A percentile compares a stretch with the other conserved stretches of the same genome.
Evolutionary conservation across 1,140 invertebrate species (phyloP).

Genomic region (Eciton burchellii): DNA sequence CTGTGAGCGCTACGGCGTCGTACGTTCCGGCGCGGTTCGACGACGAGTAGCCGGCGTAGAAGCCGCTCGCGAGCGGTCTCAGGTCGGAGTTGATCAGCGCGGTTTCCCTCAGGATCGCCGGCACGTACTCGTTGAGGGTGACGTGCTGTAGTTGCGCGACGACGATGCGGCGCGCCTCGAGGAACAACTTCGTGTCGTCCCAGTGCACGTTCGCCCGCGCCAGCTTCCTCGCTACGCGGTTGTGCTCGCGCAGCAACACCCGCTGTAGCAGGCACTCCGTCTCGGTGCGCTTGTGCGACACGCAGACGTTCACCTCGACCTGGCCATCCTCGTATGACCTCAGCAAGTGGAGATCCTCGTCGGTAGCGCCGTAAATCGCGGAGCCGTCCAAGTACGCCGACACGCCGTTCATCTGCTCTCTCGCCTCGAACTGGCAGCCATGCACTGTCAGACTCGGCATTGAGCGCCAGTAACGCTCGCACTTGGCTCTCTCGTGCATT

Average conservation of each 20-base stretch:
- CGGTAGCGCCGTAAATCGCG: slow-evolving; percentile 93
- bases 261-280: slow-evolving; percentile 89
- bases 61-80: slow-evolving; percentile 88
- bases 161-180: slow-evolving; percentile 92
- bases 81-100: slow-evolving; percentile 89
- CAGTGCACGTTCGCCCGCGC: slow-evolving; percentile 92
- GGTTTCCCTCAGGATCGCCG: slow-evolving; percentile 91
- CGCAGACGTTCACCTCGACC: slow-evolving; percentile 88
- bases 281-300: slow-evolving; percentile 84
- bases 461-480: slow-evolving; percentile 91
- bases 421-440: slow-evolving; percentile 88
- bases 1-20: slow-evolving; percentile 91
- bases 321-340: slow-evolving; percentile 91
- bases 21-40: slow-evolving; percentile 91
- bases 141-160: slow-evolving; percentile 94
- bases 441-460: slow-evolving; percentile 88
- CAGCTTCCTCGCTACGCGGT: slow-evolving; percentile 91
- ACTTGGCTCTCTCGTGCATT: slow-evolving; percentile 80
- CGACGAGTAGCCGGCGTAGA: slow-evolving; percentile 93
- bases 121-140: slow-evolving; percentile 94
- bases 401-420: slow-evolving; percentile 95
- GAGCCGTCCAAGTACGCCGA: slow-evolving; percentile 95
- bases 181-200: slow-evolving; percentile 93
- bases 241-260: slow-evolving; percentile 92
- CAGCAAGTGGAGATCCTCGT: slow-evolving; percentile 88